Evolutionary conservation across 2,888 invertebrate species (phyloP), one percentile per base, ranked within the genome.

Genomic region (Agonopterix alstromeriana): DNA sequence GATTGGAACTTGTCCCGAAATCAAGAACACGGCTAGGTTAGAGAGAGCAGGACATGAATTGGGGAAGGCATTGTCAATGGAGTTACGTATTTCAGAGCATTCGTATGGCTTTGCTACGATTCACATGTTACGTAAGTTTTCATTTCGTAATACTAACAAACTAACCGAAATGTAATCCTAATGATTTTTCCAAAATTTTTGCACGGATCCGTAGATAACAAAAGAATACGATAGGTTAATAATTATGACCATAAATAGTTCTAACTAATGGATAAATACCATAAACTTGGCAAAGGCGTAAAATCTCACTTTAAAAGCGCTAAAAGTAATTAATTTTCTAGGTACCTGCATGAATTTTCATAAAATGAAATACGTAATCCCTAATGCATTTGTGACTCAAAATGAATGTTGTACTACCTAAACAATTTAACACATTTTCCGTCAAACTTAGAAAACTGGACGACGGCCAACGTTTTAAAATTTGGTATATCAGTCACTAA

Each of bases 11-110:
- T 67, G 73, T 70, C 65, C 70, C 63, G 63, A 66, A 73, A 78
- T 76, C 77, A 77, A 74, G 77, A 81, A 71, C 76, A 73, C 74
- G 76, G 70, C 65, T 72, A 77, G 73, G 63, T 74, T 70, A 57
- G 27, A 27, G 27, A 27, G 27, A 27, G 27, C 27, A 27, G 27
- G 27, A 27, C 27, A 27, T 67, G 27, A 27, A 27, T 27, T 27
- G 27, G 27, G 27, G 27, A 5, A 62, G 61, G 57, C 64, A 66
- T 56, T 67, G 67, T 61, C 70, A 72, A 60, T 78, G 74, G 74
- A 64, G 65, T 57, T 65, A 67, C 56, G 63, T 78, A 60, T 65
- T 75, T 48, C 67, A 61, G 57, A 67, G 63, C 48, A 67, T 79
- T 56, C 75, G 73, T 45, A 56, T 52, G 36, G 55, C 56, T 11